These are phyloP conservation scores for Tragulus kanchil DNA, from an alignment of 2,113 vertebrate genomes.

Conservation along the genomic window DNA sequence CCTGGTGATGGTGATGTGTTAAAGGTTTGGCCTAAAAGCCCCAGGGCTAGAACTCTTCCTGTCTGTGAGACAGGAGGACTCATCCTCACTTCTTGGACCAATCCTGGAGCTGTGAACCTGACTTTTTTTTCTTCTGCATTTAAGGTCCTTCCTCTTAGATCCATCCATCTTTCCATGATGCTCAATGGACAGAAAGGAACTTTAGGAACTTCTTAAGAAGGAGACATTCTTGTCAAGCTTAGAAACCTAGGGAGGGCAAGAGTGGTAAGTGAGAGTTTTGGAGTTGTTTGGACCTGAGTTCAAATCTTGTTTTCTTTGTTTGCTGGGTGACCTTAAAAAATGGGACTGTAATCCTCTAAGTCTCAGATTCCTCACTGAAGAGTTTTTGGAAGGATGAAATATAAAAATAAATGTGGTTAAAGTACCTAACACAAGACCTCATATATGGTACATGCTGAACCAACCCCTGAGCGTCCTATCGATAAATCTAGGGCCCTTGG, in stretches of 20 bases:
- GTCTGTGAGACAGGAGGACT: neutral
- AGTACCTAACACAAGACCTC: neutral
- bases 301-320: neutral
- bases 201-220: neutral
- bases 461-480: fast-evolving
- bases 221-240: neutral
- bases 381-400: neutral
- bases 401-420: neutral
- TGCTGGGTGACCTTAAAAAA: neutral
- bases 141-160: neutral
- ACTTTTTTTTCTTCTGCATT: neutral
- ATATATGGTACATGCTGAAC: neutral
- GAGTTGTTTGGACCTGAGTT: neutral
- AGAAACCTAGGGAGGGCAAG: neutral
- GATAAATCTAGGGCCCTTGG: neutral
- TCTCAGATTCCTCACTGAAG: neutral
- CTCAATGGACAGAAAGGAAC: neutral
- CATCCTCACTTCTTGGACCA: neutral
- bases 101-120: neutral
- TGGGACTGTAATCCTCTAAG: neutral
- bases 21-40: no score
- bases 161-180: neutral
- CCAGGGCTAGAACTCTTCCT: neutral
- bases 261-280: neutral
- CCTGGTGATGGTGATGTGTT: neutral